A percentile compares a stretch with the other conserved stretches of the same genome.
phyloP scores from a whole-genome alignment of 1,140 invertebrate species.

The Phenacoccus solenopsis region DNA sequence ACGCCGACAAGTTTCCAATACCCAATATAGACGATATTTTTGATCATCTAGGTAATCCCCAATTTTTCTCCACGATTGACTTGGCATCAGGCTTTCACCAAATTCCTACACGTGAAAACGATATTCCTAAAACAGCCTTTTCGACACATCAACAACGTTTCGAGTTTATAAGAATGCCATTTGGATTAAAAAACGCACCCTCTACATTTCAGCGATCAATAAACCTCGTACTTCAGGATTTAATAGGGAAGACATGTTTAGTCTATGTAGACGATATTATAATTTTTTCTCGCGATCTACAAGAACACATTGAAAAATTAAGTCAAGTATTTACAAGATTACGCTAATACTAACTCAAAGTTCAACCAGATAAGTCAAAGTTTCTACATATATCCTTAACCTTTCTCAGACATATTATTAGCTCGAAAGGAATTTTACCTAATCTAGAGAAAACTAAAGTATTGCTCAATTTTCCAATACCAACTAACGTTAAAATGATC shows the following conservation, averaged over 20 bases:
- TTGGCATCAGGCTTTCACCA: slow-evolving; percentile 38
- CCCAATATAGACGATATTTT: slow-evolving; percentile 37
- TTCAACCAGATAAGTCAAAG: slow-evolving; percentile 15
- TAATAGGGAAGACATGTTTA: neutral
- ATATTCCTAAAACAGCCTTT: slow-evolving; percentile 38
- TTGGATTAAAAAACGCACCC: slow-evolving; percentile 35
- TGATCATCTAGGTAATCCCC: slow-evolving; percentile 30
- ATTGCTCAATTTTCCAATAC: slow-evolving; percentile 32
- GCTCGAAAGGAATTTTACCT: neutral
- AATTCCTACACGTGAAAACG: slow-evolving; percentile 32
- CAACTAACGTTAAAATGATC: slow-evolving; percentile 30
- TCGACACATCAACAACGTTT: slow-evolving; percentile 29
- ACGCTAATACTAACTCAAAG: neutral
- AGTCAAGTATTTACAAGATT: slow-evolving; percentile 7
- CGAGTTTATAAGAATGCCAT: slow-evolving; percentile 34
- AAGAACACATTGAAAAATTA: neutral
- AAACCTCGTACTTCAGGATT: neutral
- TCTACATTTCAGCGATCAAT: slow-evolving; percentile 34
- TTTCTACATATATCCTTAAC: slow-evolving; percentile 1
- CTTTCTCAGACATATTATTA: slow-evolving; percentile 19
- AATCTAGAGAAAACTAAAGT: slow-evolving; percentile 25
- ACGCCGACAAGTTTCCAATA: slow-evolving; percentile 35
- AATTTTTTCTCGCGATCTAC: neutral
- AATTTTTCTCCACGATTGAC: slow-evolving; percentile 37
- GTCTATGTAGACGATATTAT: slow-evolving; percentile 22